These are phyloP conservation scores for Pseudococcus jackbeardsleyi DNA, from an alignment of 2,888 invertebrate species.

Conservation along the genomic window DNA sequence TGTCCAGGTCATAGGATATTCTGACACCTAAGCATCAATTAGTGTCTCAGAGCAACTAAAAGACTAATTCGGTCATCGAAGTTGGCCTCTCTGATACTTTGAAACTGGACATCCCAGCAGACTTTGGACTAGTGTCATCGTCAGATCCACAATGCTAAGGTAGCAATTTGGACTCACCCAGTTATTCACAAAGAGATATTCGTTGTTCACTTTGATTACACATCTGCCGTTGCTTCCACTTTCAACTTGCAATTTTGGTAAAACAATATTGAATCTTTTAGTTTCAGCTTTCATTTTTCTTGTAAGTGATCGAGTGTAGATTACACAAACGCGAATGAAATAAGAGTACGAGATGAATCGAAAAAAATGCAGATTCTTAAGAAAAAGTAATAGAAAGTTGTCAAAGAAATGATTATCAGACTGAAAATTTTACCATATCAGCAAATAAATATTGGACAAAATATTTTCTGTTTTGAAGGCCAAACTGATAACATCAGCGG, in stretches of 20 bases:
- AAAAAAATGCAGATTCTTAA: neutral
- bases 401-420: neutral
- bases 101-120: too few species aligned
- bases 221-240: constrained; percentile 38
- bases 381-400: neutral
- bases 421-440: neutral
- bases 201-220: constrained; percentile 36
- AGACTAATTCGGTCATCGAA: too few species aligned
- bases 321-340: neutral
- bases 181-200: constrained; percentile 28
- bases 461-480: neutral
- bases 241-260: constrained; percentile 39
- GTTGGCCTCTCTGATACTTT: too few species aligned
- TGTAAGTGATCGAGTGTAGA: neutral
- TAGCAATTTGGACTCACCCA: neutral
- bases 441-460: neutral
- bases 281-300: constrained; percentile 26
- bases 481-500: neutral
- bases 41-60: too few species aligned
- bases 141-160: too few species aligned
- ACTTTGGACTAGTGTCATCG: too few species aligned
- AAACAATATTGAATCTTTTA: constrained; percentile 29
- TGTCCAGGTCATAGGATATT: neutral
- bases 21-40: too few species aligned
- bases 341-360: neutral